Evolutionary conservation across 2,888 invertebrate genomes (phyloP).

Genomic region (Mellilla xanthometata): DNA sequence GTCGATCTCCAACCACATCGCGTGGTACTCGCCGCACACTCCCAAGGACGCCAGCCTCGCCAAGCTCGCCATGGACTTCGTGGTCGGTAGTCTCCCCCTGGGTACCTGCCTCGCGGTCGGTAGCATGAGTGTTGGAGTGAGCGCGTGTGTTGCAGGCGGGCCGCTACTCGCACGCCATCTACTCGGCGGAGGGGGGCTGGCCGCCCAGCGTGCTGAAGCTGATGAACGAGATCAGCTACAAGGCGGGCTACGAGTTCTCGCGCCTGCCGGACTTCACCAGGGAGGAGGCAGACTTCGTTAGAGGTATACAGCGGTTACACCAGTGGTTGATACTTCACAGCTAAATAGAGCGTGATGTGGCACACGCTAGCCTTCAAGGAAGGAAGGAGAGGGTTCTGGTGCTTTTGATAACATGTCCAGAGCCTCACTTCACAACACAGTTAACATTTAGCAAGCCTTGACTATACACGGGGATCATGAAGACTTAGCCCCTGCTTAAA

Average conservation of each 20-base stretch:
- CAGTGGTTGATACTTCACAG: too few relatives aligned
- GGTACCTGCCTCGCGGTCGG: too few relatives aligned
- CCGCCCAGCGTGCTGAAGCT: slow-evolving; percentile 41
- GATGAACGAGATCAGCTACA: slow-evolving; percentile 38
- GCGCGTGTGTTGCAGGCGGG: slow-evolving; percentile 39
- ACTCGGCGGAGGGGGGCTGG: slow-evolving; percentile 53
- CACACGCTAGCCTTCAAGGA: too few relatives aligned
- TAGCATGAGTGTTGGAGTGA: too few relatives aligned
- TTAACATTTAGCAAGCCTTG: too few relatives aligned
- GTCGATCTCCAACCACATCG: slow-evolving; percentile 12
- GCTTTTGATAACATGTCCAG: too few relatives aligned
- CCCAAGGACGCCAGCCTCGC: slow-evolving; percentile 1
- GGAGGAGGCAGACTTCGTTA: slow-evolving; percentile 49
- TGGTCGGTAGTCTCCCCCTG: slow-evolving; percentile 59
- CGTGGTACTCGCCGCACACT: slow-evolving; percentile 12
- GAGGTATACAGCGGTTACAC: slow-evolving; percentile 42
- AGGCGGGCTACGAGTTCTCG: slow-evolving; percentile 40
- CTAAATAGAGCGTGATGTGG: too few relatives aligned
- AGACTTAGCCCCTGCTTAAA: too few relatives aligned
- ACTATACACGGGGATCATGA: too few relatives aligned
- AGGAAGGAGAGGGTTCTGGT: too few relatives aligned
- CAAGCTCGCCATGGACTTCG: slow-evolving; percentile 26
- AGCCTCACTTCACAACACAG: too few relatives aligned
- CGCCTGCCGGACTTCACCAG: slow-evolving; percentile 45
- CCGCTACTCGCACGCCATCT: slow-evolving; percentile 49